Base-by-base conservation (phyloP, 2,113 vertebrate species). In the Acrocephalus arundinaceus region DNA sequence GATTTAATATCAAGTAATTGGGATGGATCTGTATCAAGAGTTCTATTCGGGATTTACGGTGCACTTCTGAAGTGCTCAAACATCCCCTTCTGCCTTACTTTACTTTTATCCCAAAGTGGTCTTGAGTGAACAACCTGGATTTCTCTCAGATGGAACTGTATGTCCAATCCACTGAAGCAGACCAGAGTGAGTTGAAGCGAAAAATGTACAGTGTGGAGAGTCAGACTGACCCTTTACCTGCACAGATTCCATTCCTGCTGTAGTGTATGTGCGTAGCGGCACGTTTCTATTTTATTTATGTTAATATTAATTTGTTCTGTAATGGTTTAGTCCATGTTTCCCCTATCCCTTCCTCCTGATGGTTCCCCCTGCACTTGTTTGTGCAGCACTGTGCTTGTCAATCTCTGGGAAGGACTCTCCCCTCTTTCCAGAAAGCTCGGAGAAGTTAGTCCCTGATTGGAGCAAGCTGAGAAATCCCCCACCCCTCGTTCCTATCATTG, bases 191-290 rank as follows among this genome's bases (percentile, higher is more conserved):
- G 24, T 8, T 80, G 72, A 88, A 76, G 37, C 46, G 67, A 89
- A 15, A 33, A 87, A 71, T 12, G 20, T 21, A 58, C 1, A 3
- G 31, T 1, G 4, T 6, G n/a, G 10, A 23, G 49, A 41, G 23
- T 51, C 35, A 92, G 35, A 67, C 10, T 22, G 35, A 59, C 14
- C 23, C 54, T 30, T 46, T 41, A 25, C 19, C 39, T 51, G 21
- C 21, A 55, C 33, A 55, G 52, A 78, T n/a, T 37, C 45, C 21
- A 31, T 45, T 72, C 35, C 52, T 55, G 27, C 57, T 48, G 33
- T 30, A 37, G 31, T 31, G 45, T 52, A 25, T 0, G 0, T 57
- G n/a, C n/a, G n/a, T n/a, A n/a, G n/a, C n/a, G n/a, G n/a, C n/a
- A n/a, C n/a, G n/a, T n/a, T n/a, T n/a, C n/a, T n/a, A n/a, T n/a